Evolutionary conservation across 1,140 invertebrate species (phyloP).

Genomic region (Tachypleus tridentatus): DNA sequence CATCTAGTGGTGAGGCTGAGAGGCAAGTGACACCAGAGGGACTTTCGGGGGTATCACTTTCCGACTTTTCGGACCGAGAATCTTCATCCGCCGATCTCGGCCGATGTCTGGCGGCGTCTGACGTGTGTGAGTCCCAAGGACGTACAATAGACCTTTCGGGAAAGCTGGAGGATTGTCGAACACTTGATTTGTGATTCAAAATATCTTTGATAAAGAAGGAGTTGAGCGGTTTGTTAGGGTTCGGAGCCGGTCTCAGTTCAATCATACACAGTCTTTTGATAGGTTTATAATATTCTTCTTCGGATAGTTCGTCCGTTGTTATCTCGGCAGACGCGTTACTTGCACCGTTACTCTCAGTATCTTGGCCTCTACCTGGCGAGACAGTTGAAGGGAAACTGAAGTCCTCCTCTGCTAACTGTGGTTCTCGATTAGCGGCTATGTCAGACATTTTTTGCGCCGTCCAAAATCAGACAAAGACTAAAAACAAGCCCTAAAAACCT

Average conservation of each 20-base stretch:
- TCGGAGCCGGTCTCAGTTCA: constrained; percentile 23
- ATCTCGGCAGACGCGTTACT: too few species aligned
- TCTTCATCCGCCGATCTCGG: constrained; percentile 30
- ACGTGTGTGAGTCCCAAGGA: constrained; percentile 61
- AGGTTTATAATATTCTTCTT: constrained; percentile 70
- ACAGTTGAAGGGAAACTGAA: too few species aligned
- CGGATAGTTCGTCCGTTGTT: neutral
- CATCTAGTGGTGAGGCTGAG: constrained; percentile 68
- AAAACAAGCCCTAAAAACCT: too few species aligned
- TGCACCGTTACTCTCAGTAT: too few species aligned
- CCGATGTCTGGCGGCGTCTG: constrained; percentile 26
- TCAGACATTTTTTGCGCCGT: too few species aligned
- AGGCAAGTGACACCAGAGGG: constrained; percentile 17
- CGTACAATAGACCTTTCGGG: constrained; percentile 51
- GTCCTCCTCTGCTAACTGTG: too few species aligned
- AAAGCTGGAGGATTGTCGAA: too few species aligned
- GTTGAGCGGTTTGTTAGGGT: constrained; percentile 22
- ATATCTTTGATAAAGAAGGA: constrained; percentile 89
- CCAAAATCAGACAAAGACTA: too few species aligned
- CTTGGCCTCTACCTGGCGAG: too few species aligned
- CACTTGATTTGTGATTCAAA: constrained; percentile 53
- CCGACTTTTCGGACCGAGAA: constrained; percentile 30
- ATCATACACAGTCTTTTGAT: constrained; percentile 72
- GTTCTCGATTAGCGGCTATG: too few species aligned
- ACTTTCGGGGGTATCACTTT: constrained; percentile 32